These are phyloP conservation scores for Onthophagus taurus DNA, from an alignment of 1,140 invertebrate species.

Conservation along the genomic window DNA sequence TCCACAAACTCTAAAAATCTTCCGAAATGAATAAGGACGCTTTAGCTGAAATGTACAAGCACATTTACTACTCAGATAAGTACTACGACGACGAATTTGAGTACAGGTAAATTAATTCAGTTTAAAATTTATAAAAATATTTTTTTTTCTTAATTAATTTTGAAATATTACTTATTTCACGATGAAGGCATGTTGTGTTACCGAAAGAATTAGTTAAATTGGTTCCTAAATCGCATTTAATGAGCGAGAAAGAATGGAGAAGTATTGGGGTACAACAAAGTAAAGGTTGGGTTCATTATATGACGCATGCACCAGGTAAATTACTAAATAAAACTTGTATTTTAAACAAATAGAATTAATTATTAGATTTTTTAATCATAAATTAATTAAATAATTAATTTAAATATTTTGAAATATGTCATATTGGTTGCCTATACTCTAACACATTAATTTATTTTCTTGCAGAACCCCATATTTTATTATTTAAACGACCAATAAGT, in stretches of 20 bases:
- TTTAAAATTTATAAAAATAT: not conserved
- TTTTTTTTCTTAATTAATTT: not conserved
- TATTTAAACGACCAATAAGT: constrained; percentile 16
- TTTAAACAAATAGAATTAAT: not conserved
- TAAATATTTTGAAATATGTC: not conserved
- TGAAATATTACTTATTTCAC: not conserved
- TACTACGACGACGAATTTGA: constrained; percentile 82
- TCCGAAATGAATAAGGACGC: constrained; percentile 21
- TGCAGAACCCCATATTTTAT: constrained; percentile 33
- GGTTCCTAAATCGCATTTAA: constrained; percentile 82
- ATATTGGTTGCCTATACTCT: not conserved
- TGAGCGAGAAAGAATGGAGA: constrained; percentile 89
- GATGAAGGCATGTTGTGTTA: constrained; percentile 79
- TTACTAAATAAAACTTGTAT: not conserved
- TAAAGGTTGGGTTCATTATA: constrained; percentile 91
- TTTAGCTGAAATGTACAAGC: constrained; percentile 26
- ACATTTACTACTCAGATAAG: constrained; percentile 79
- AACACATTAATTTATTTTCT: not conserved
- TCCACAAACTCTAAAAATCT: too few relatives aligned
- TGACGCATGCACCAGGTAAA: constrained; percentile 75
- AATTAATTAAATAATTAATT: not conserved
- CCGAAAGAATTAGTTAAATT: constrained; percentile 82
- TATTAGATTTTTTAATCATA: not conserved
- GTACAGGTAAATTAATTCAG: constrained; percentile 56
- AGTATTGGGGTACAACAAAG: constrained; percentile 88